Evolutionary conservation across 2,888 invertebrate genomes (phyloP).

Genomic region (Nebria brevicollis): DNA sequence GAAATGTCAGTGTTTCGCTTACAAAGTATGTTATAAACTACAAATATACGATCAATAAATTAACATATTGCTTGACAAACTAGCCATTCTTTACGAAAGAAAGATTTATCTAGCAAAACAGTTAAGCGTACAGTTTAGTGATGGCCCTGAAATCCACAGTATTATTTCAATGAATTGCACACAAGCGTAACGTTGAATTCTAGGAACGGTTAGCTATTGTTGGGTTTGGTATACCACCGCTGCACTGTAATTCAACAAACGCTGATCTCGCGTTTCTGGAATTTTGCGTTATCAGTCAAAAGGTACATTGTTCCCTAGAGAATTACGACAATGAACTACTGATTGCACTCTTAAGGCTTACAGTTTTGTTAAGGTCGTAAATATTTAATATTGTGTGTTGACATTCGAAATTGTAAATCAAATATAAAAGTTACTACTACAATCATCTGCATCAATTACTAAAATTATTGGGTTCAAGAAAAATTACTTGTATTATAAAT

Average conservation of each 20-base stretch:
- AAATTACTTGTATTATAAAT: too few species aligned
- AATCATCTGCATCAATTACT: too few species aligned
- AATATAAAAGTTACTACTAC: too few species aligned
- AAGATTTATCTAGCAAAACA: background rate
- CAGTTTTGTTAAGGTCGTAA: too few species aligned
- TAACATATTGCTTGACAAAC: background rate
- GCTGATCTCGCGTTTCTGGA: background rate
- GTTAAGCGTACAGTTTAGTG: background rate
- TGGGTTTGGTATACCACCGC: background rate
- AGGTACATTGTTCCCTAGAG: background rate
- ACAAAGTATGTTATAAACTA: background rate
- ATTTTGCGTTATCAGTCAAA: background rate
- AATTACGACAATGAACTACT: background rate
- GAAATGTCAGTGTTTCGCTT: background rate
- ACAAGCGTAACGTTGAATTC: background rate
- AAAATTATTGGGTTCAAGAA: too few species aligned
- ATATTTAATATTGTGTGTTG: too few species aligned
- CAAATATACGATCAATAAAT: slow-evolving; percentile 1
- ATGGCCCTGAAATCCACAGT: background rate
- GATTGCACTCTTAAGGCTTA: background rate
- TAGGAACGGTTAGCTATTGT: background rate
- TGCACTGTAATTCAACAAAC: background rate
- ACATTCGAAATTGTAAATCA: too few species aligned
- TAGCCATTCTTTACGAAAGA: background rate
- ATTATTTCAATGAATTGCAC: background rate